A percentile compares a stretch with the other conserved stretches of the same genome.
Conservation (phyloP, 2,888 invertebrate genomes). For the Dicyrtomina minuta region DNA sequence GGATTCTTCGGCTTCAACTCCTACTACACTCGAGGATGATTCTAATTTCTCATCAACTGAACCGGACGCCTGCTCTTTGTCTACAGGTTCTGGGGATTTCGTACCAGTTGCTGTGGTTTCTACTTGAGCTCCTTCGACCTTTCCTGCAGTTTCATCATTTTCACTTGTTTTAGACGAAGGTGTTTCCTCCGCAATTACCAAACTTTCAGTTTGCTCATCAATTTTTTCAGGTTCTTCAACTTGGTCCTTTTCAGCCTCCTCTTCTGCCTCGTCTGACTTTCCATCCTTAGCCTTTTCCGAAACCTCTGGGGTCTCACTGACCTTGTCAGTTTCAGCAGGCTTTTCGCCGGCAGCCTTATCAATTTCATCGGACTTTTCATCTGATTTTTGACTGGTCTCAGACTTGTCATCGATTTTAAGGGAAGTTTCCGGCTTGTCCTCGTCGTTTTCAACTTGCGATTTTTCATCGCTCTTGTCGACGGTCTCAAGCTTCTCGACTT, state of each 20-base stretch:
- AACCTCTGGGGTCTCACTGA: conserved; percentile 55
- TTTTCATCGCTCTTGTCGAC: no score
- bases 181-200: neutral
- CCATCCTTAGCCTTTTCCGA: conserved; percentile 11
- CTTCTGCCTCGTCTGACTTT: neutral
- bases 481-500: no score
- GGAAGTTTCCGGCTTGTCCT: neutral
- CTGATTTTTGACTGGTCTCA: neutral
- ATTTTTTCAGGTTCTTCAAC: conserved; percentile 30
- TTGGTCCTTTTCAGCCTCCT: conserved; percentile 17
- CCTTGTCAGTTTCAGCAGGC: conserved; percentile 32
- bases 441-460: neutral
- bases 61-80: neutral
- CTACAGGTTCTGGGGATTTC: neutral
- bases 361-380: conserved; percentile 22
- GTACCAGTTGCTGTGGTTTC: neutral
- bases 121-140: neutral
- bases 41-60: no score
- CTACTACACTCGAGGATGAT: no score
- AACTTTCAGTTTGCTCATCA: conserved; percentile 2
- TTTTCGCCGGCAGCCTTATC: conserved; percentile 30
- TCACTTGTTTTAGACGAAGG: neutral
- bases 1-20: no score
- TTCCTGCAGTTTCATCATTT: neutral
- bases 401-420: neutral